A percentile compares a stretch with the other conserved stretches of the same genome.
phyloP scores from a whole-genome alignment of 2,888 invertebrate genomes.

The Aelia acuminata region DNA sequence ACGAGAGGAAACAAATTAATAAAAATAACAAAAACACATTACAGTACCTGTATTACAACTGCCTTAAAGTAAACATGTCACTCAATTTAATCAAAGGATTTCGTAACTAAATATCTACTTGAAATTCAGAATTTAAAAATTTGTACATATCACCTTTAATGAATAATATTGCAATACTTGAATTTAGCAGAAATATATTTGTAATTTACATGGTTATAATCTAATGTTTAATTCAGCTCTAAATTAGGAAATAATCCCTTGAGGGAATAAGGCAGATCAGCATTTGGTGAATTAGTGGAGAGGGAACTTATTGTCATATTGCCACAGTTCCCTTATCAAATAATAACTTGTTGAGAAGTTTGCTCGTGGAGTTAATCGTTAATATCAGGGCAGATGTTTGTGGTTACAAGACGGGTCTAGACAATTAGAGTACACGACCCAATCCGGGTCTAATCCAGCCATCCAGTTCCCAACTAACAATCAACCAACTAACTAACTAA shows the following conservation, averaged over 20 bases:
- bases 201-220: too few relatives aligned
- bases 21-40: too few relatives aligned
- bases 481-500: constrained; percentile 29
- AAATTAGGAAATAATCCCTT: not conserved
- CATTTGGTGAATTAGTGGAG: not conserved
- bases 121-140: too few relatives aligned
- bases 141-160: too few relatives aligned
- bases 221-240: not conserved
- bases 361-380: not conserved
- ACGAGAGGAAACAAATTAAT: too few relatives aligned
- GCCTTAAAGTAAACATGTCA: too few relatives aligned
- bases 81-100: too few relatives aligned
- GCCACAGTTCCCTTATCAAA: constrained; percentile 15
- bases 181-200: too few relatives aligned
- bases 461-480: constrained; percentile 21
- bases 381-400: constrained; percentile 21
- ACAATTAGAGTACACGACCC: constrained; percentile 3
- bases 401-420: not conserved
- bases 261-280: not conserved
- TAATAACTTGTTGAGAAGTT: constrained; percentile 4
- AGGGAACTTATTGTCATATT: not conserved
- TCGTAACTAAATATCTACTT: too few relatives aligned
- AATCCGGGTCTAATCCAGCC: not conserved
- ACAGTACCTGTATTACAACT: too few relatives aligned
- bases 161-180: too few relatives aligned